phyloP scores from a whole-genome alignment of 1,140 invertebrate species.

The Cardiocondyla obscurior region DNA sequence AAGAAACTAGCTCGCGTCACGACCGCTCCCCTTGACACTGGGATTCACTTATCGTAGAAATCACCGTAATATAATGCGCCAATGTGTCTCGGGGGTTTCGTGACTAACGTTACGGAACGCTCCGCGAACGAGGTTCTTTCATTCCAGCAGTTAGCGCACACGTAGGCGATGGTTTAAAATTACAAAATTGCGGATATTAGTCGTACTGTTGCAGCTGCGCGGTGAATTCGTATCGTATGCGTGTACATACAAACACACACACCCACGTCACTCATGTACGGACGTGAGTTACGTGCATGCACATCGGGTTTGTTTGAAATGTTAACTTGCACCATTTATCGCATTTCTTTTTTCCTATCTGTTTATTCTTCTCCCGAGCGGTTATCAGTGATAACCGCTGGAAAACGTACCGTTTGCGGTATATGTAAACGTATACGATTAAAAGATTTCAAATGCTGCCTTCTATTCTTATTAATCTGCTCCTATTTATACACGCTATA shows the following conservation, averaged over 20 bases:
- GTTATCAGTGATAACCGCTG: slow-evolving; percentile 60
- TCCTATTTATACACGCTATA: not conserved
- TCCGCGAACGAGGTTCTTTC: slow-evolving; percentile 58
- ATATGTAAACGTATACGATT: not conserved
- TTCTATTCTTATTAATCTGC: not conserved
- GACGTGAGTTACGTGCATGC: not conserved
- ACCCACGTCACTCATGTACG: not conserved
- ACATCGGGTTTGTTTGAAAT: not conserved
- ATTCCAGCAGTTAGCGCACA: slow-evolving; percentile 11
- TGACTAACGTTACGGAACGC: slow-evolving; percentile 58
- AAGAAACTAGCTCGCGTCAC: slow-evolving; percentile 28
- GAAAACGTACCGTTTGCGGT: slow-evolving; percentile 1
- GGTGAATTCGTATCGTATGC: slow-evolving; percentile 17
- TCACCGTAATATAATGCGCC: slow-evolving; percentile 52
- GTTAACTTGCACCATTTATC: slow-evolving; percentile 28
- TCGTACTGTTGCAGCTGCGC: slow-evolving; percentile 31
- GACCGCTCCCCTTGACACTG: slow-evolving; percentile 38
- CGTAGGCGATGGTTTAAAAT: slow-evolving; percentile 48
- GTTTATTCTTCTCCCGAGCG: not conserved
- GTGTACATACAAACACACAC: too few species aligned
- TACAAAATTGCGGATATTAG: slow-evolving; percentile 67
- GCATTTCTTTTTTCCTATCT: not conserved
- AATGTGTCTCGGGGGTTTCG: slow-evolving; percentile 54
- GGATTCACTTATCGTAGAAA: slow-evolving; percentile 57
- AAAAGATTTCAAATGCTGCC: not conserved